A percentile compares a stretch with the other conserved stretches of the same genome.
phyloP scores from a whole-genome alignment of 1,140 invertebrate genomes.

The Drosophila yakuba region DNA sequence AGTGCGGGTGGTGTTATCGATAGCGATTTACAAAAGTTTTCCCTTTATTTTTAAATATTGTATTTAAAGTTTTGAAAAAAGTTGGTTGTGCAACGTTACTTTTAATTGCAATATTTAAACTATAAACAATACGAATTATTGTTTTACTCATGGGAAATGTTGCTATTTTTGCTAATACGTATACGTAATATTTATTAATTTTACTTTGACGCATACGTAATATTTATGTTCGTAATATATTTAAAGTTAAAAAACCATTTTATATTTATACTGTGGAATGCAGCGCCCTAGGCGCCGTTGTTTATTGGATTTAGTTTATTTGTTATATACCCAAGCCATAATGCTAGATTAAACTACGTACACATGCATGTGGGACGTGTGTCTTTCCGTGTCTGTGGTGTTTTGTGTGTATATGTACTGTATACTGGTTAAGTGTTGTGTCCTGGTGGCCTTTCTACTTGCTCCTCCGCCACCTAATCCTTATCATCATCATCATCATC shows the following conservation, averaged over 20 bases:
- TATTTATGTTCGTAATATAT: too few relatives aligned
- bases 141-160: too few relatives aligned
- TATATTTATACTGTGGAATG: conserved; percentile 16
- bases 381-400: conserved; percentile 13
- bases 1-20: not conserved
- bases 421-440: conserved; percentile 47
- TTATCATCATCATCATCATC: not conserved
- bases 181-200: too few relatives aligned
- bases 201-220: too few relatives aligned
- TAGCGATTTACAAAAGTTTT: not conserved
- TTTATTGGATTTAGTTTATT: conserved; percentile 36
- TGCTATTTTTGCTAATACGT: too few relatives aligned
- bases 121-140: too few relatives aligned
- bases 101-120: too few relatives aligned
- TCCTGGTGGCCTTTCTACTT: conserved; percentile 8
- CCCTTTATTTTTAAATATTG: too few relatives aligned
- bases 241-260: too few relatives aligned
- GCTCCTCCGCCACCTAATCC: not conserved
- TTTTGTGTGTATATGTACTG: conserved; percentile 8
- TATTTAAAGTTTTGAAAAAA: not conserved
- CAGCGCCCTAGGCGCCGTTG: conserved; percentile 9
- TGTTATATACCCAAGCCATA: conserved; percentile 53
- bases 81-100: too few relatives aligned
- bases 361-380: conserved; percentile 30
- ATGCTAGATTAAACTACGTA: conserved; percentile 46